Percentiles rank a stretch among this genome's conserved stretches.
Evolutionary conservation across 1,140 invertebrate genomes (phyloP).

Genomic region (Subanguina moxae): DNA sequence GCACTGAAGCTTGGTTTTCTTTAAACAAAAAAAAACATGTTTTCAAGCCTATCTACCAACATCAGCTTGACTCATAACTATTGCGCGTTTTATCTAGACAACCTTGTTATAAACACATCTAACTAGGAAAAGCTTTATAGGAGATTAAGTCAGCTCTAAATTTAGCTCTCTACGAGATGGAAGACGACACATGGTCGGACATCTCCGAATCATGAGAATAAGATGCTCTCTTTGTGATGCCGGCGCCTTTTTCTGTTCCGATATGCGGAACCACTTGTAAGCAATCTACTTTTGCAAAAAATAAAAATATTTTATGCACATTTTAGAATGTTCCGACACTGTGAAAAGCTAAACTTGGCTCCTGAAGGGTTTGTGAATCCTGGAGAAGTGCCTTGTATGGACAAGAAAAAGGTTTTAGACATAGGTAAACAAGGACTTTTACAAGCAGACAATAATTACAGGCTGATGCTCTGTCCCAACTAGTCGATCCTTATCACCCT

Average conservation of each 20-base stretch:
- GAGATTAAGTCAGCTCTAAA: too few relatives aligned
- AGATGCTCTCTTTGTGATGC: constrained; percentile 18
- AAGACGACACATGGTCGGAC: constrained; percentile 30
- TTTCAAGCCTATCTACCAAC: neutral
- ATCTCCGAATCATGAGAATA: constrained; percentile 35
- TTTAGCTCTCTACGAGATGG: constrained; percentile 19
- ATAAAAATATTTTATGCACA: neutral
- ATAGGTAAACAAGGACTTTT: neutral
- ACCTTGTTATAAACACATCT: too few relatives aligned
- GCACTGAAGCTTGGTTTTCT: too few relatives aligned
- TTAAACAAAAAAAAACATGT: too few relatives aligned
- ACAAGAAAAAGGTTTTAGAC: constrained; percentile 39
- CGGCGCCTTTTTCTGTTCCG: constrained; percentile 31
- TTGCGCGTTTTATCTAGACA: neutral
- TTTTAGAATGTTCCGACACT: constrained; percentile 30
- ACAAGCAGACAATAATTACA: neutral
- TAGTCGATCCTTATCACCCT: constrained; percentile 33
- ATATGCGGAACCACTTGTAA: constrained; percentile 33
- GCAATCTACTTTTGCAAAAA: neutral
- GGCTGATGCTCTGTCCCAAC: constrained; percentile 28
- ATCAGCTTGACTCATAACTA: neutral
- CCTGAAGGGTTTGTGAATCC: constrained; percentile 31
- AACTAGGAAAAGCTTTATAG: too few relatives aligned
- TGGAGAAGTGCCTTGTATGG: constrained; percentile 29
- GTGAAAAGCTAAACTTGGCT: constrained; percentile 34